Conservation (phyloP, 2,113 vertebrate genomes). For the Nibea coibor region DNA sequence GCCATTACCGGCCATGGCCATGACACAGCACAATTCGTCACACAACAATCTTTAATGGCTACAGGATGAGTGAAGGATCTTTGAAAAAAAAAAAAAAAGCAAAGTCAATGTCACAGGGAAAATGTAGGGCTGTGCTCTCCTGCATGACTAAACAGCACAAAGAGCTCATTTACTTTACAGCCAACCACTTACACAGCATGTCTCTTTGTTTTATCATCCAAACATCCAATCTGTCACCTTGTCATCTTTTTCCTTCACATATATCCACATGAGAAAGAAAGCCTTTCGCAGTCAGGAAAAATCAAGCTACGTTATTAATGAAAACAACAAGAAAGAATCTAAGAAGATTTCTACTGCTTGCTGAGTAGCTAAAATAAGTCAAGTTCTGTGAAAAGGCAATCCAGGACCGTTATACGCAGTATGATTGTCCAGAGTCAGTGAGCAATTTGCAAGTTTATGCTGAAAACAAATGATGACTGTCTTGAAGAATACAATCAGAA, state of each 20-base stretch:
- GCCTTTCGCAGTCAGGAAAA: not conserved
- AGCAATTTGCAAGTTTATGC: too few species aligned
- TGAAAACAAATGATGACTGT: too few species aligned
- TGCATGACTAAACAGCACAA: not conserved
- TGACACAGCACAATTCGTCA: slow-evolving; percentile 67
- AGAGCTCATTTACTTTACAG: not conserved
- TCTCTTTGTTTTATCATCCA: not conserved
- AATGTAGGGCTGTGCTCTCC: not conserved
- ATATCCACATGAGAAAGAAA: not conserved
- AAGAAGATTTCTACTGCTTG: not conserved
- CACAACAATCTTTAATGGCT: slow-evolving; percentile 51
- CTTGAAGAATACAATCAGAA: not conserved
- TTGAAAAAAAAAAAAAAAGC: not conserved
- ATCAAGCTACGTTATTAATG: too few species aligned
- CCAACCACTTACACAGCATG: not conserved
- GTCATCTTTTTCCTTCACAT: not conserved
- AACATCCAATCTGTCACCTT: too few species aligned
- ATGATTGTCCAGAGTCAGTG: too few species aligned
- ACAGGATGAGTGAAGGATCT: slow-evolving; percentile 27
- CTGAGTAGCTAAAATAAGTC: not conserved
- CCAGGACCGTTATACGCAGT: too few species aligned
- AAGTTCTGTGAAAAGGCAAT: not conserved
- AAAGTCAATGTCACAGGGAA: slow-evolving; percentile 35
- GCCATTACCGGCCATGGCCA: slow-evolving; percentile 17
- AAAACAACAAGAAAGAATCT: not conserved